Conservation (phyloP, 2,888 invertebrate species). For the Leptinotarsa peninsularis region DNA sequence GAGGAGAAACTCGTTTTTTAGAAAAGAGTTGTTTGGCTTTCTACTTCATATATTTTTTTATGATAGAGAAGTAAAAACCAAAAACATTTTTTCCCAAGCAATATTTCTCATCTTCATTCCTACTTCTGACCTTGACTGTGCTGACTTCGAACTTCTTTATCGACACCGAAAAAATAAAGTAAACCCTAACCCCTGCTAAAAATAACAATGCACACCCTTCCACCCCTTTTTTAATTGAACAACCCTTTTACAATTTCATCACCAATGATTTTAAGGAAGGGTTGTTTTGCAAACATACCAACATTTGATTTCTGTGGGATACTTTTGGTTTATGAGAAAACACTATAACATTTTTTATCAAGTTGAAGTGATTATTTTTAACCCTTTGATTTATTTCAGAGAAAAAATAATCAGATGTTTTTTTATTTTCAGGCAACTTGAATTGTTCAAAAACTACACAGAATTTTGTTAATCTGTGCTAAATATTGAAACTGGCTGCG, state of each 20-base stretch:
- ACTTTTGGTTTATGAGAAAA: no score
- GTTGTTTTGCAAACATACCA: conserved; percentile 21
- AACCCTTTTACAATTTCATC: conserved; percentile 30
- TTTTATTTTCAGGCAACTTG: not conserved
- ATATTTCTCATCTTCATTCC: not conserved
- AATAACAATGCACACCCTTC: conserved; percentile 23
- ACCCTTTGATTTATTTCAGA: no score
- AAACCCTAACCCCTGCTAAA: conserved; percentile 16
- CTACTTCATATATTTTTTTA: no score
- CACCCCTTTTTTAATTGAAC: conserved; percentile 23
- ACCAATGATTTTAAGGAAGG: conserved; percentile 29
- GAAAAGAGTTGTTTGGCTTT: no score
- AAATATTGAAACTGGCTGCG: not conserved
- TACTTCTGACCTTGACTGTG: not conserved
- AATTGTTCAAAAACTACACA: not conserved
- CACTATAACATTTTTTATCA: no score
- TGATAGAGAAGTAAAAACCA: no score
- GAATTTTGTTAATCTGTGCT: not conserved
- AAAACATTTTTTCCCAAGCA: no score
- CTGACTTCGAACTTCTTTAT: not conserved
- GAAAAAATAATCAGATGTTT: not conserved
- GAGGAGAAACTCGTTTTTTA: no score
- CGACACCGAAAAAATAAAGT: not conserved
- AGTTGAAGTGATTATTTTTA: no score
- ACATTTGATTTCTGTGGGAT: conserved; percentile 18